Percentiles rank a stretch among this genome's conserved stretches.
Conservation (phyloP, 2,797 vertebrate species). For the Macropodus opercularis region DNA sequence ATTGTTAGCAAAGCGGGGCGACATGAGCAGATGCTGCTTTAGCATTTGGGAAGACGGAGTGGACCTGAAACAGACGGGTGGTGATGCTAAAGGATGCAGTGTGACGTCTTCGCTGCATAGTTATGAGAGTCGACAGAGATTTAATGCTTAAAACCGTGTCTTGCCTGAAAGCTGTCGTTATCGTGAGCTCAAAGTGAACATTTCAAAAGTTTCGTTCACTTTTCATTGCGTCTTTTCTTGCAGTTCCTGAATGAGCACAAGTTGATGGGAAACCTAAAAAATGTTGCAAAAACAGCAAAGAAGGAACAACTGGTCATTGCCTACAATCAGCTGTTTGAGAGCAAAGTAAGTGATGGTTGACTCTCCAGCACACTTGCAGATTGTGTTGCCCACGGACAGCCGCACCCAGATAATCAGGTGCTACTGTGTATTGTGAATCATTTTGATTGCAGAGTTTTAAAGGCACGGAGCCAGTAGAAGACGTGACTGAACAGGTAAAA, state of each 20-base stretch:
- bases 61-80: neutral
- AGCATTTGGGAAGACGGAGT: neutral
- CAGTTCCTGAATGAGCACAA: slow-evolving; percentile 96
- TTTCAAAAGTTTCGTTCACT: neutral
- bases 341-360: slow-evolving; percentile 81
- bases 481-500: slow-evolving; percentile 85
- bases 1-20: slow-evolving; percentile 31
- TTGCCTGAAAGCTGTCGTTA: neutral
- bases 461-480: slow-evolving; percentile 86
- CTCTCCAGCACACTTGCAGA: neutral
- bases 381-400: neutral
- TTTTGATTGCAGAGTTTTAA: slow-evolving; percentile 86
- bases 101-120: neutral
- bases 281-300: slow-evolving; percentile 94
- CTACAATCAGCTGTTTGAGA: slow-evolving; percentile 92
- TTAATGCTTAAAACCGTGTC: neutral
- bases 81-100: fast-evolving
- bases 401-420: neutral
- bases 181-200: neutral
- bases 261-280: slow-evolving; percentile 94
- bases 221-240: slow-evolving; percentile 17
- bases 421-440: neutral
- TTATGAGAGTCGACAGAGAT: neutral
- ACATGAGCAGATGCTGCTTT: neutral
- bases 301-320: slow-evolving; percentile 91